A percentile compares a stretch with the other conserved stretches of the same genome.
Evolutionary conservation across 1,140 invertebrate genomes (phyloP).

Genomic region (Lepidurus couesii): DNA sequence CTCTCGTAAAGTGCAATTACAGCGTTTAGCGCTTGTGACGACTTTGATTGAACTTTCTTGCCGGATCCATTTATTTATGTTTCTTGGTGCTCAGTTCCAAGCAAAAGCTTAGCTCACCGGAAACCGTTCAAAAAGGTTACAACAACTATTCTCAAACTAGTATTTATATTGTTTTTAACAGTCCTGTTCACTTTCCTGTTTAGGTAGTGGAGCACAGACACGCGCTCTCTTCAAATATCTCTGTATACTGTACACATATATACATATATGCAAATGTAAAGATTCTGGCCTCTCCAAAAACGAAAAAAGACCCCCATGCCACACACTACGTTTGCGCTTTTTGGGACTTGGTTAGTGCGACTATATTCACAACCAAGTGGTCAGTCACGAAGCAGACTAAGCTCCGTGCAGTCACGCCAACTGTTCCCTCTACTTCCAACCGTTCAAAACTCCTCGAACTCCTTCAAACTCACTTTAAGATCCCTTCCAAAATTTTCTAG

Average conservation of each 20-base stretch:
- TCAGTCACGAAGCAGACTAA: background rate
- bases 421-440: background rate
- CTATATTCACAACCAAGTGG: background rate
- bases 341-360: background rate
- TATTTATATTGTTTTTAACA: background rate
- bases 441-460: background rate
- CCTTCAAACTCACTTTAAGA: background rate
- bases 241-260: background rate
- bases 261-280: background rate
- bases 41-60: background rate
- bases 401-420: background rate
- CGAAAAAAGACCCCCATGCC: background rate
- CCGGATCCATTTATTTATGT: conserved; percentile 14
- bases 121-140: background rate
- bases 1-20: background rate
- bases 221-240: background rate
- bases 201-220: background rate
- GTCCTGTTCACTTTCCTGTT: background rate
- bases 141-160: background rate
- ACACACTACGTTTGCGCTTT: conserved; percentile 2
- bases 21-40: background rate
- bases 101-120: conserved; percentile 15
- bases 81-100: background rate
- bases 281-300: background rate
- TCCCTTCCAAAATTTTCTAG: too few species aligned